These are phyloP conservation scores for Rhagoletis pomonella DNA, from an alignment of 1,140 invertebrate species.

Conservation along the genomic window DNA sequence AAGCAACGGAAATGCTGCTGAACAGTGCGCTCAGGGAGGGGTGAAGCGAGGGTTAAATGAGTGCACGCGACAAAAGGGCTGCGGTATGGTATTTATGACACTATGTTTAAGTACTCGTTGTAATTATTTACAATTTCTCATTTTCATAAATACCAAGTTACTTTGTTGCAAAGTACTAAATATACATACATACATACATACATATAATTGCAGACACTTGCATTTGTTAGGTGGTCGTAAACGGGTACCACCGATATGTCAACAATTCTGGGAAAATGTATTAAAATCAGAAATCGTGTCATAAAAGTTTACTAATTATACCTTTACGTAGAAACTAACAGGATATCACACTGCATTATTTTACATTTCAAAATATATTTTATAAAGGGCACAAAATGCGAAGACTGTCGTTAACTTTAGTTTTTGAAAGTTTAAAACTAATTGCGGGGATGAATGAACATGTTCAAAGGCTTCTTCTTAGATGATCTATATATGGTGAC, in stretches of 20 bases:
- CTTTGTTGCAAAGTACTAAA: constrained; percentile 36
- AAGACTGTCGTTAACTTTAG: too few species aligned
- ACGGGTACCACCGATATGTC: not conserved
- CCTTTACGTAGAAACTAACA: too few species aligned
- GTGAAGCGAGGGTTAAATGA: constrained; percentile 44
- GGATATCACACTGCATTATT: too few species aligned
- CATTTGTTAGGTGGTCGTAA: not conserved
- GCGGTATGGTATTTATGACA: constrained; percentile 32
- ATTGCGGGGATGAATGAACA: too few species aligned
- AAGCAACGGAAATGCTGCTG: constrained; percentile 43
- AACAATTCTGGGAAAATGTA: constrained; percentile 17
- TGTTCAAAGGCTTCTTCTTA: too few species aligned
- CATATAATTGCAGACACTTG: too few species aligned
- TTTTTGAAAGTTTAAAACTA: too few species aligned
- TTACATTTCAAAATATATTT: too few species aligned
- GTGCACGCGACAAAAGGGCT: constrained; percentile 19
- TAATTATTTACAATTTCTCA: constrained; percentile 49
- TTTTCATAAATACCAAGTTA: not conserved
- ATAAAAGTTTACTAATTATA: constrained; percentile 27
- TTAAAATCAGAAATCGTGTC: constrained; percentile 31
- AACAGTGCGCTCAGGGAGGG: not conserved
- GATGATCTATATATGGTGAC: too few species aligned
- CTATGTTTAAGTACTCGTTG: constrained; percentile 36
- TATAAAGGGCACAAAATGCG: too few species aligned
- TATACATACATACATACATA: too few species aligned